Evolutionary conservation across 2,888 invertebrate genomes (phyloP).

Genomic region (Apodemia mormo): DNA sequence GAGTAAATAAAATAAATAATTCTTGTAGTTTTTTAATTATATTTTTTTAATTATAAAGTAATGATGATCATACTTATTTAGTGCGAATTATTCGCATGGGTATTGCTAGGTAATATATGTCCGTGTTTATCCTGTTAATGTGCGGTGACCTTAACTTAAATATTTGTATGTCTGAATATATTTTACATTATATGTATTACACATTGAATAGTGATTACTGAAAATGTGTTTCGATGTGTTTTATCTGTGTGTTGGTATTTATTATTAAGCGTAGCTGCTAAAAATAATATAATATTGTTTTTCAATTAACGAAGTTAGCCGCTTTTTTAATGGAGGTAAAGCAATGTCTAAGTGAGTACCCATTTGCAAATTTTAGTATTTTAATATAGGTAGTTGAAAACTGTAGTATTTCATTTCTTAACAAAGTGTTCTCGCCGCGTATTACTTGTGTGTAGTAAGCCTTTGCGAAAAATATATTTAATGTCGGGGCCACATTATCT

Average conservation of each 20-base stretch:
- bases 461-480: too few species aligned
- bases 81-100: too few species aligned
- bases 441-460: not conserved
- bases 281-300: not conserved
- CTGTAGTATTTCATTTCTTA: not conserved
- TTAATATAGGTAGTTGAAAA: not conserved
- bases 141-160: conserved; percentile 7
- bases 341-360: conserved; percentile 1
- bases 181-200: conserved; percentile 4
- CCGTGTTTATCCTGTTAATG: not conserved
- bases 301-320: not conserved
- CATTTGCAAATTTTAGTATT: not conserved
- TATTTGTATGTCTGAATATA: conserved; percentile 13
- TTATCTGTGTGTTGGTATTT: conserved; percentile 10
- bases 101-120: not conserved
- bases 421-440: not conserved
- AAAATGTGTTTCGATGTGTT: conserved; percentile 5
- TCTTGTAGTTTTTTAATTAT: too few species aligned
- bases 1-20: too few species aligned
- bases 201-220: conserved; percentile 2
- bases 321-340: not conserved
- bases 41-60: too few species aligned
- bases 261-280: not conserved
- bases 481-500: too few species aligned
- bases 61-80: too few species aligned